Evolutionary conservation across 2,888 invertebrate species (phyloP), one percentile per base, ranked within the genome.

Genomic region (Aleiodes alternator): DNA sequence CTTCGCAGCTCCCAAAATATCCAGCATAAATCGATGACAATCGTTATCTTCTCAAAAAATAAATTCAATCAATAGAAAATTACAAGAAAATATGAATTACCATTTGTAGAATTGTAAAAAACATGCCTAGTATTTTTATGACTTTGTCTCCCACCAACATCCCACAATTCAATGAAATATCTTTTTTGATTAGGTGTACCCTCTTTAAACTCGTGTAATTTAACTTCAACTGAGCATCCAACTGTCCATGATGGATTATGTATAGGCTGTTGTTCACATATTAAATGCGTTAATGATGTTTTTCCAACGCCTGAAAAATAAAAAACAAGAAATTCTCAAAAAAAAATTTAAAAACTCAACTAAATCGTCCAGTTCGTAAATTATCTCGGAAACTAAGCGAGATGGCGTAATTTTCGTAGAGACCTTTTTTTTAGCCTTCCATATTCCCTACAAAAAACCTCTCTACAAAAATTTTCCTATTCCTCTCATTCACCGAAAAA

Each of bases 101-200:
- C 99, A 91, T 98, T 96, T 75, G 96, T 95, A 43, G 96, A 95
- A 86, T 96, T 95, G 90, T 98, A 98, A 90, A 99, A 99, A 1
- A 98, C 96, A 78, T 95, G 93, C 85, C 98, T 92, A n/a, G 97
- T 95, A 88, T 97, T 98, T 86, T 96, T 93, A 88, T 99, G 99
- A 84, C 94, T 96, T 80, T 96, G 94, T 80, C 97, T 98, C 0
- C 99, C 99, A 5, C 99, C 99, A 72, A 99, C 94, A 88, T 99
- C 99, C 96, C 98, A 99, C 48, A 99, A 91, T 90, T 99, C 99
- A 31, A 99, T 92, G 88, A 98, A 98, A 89, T 95, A 98, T 5
- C 96, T 94, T 83, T 95, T 95, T 88, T 98, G 98, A 76, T 94
- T 94, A 23, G 96, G 95, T 0, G 97, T 98, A 1, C 98, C 98